Base-by-base conservation (phyloP, 2,888 invertebrate genomes). In the Spodoptera exigua region DNA sequence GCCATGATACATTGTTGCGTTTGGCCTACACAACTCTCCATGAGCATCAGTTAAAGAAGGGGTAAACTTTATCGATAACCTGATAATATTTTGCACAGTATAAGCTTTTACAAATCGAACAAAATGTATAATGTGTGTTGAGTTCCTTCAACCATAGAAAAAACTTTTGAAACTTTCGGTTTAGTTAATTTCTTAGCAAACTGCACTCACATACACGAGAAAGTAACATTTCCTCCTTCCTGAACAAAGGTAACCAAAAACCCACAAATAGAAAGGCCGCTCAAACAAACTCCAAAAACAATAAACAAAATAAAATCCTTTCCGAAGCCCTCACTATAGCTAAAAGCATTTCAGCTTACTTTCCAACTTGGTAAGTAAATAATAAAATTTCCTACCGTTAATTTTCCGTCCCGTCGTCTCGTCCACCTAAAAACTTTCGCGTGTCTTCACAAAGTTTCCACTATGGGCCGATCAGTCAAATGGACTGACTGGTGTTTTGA, bases 331-430 rank as follows among this genome's bases (percentile, higher is more conserved):
- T 41, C 45, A 67, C 63, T 67, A 68, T 58, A 44, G 58, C 60
- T 74, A 61, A 74, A 74, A 71, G 71, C 71, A 71, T 77, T 68
- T 66, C 43, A 59, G 70, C 56, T 61, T 58, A 63, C 68, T 70
- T 66, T 49, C 53, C 9, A 71, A 77, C 46, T 74, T 54, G 32
- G 51, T 58, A 74, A 74, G 68, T 71, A 71, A 71, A 74, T 75
- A 77, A 68, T 77, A 65, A 74, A 77, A 76, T 76, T 71, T 54
- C 55, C 39, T 40, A 21, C 44, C 54, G 75, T 62, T 75, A 77
- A 76, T 76, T 74, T 77, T 74, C 74, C 68, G 68, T 61, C 52
- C 63, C 72, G 59, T 66, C 70, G 62, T 60, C 62, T 40, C 41
- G 41, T 55, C 40, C 39, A 53, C 40, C 44, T 61, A 52, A 67